These are phyloP conservation scores for Eulemur coronatus DNA, from an alignment of 2,797 vertebrate species.

Conservation along the genomic window DNA sequence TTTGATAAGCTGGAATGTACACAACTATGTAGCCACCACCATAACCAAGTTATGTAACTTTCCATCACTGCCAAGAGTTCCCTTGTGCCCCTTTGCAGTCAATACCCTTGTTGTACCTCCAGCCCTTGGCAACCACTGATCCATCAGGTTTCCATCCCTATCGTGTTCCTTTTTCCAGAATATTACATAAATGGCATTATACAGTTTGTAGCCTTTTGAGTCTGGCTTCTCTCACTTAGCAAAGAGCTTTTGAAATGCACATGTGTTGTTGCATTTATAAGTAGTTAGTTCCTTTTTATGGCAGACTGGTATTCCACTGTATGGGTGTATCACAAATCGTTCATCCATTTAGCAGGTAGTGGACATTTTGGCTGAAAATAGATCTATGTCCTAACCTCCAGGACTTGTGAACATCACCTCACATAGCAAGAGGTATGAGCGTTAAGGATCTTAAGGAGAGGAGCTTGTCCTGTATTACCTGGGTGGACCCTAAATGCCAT, in stretches of 20 bases:
- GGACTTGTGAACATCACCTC: neutral
- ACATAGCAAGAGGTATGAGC: neutral
- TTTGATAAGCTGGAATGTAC: neutral
- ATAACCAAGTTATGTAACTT: neutral
- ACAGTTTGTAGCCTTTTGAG: neutral
- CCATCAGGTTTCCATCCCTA: neutral
- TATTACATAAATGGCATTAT: neutral
- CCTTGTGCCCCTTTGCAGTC: neutral
- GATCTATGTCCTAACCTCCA: neutral
- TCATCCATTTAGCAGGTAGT: neutral
- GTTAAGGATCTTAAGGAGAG: neutral
- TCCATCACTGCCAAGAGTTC: neutral
- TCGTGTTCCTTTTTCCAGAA: neutral
- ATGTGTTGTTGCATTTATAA: neutral
- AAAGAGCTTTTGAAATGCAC: neutral
- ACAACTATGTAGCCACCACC: neutral
- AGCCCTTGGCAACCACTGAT: neutral
- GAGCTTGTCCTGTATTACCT: neutral
- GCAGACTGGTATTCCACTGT: neutral
- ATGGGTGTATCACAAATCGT: neutral
- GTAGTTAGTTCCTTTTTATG: neutral
- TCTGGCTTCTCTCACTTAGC: neutral
- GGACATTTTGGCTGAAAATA: neutral
- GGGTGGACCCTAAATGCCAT: neutral
- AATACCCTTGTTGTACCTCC: neutral